Conservation (phyloP, 2,797 vertebrate species). For the Agapornis canus region DNA sequence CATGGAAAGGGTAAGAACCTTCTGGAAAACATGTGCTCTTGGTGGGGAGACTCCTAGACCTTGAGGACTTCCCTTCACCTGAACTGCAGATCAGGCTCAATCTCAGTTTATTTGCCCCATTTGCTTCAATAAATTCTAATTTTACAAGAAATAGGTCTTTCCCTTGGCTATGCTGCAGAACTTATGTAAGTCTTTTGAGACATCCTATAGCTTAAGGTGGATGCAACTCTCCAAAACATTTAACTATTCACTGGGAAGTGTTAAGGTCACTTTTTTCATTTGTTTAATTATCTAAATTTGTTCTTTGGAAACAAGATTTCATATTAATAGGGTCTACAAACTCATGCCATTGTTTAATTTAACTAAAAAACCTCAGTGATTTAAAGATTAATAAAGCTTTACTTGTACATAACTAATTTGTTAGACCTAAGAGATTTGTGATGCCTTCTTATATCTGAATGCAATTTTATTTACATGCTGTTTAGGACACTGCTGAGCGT, state of each 20-base stretch:
- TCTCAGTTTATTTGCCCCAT: not conserved
- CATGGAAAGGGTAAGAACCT: not conserved
- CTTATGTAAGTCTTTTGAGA: not conserved
- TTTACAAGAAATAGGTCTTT: not conserved
- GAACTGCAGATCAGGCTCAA: not conserved
- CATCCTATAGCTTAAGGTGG: not conserved
- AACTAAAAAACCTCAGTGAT: not conserved
- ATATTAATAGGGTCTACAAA: not conserved
- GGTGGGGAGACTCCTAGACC: too few relatives aligned
- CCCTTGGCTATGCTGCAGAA: not conserved
- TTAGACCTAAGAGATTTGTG: not conserved
- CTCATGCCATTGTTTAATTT: not conserved
- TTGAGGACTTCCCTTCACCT: not conserved
- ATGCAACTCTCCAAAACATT: not conserved
- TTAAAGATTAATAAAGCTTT: not conserved
- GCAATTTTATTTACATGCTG: not conserved
- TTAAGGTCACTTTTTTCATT: not conserved
- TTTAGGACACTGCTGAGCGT: not conserved
- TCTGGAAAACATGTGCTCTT: not conserved
- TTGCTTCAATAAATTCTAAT: not conserved
- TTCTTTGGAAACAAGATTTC: not conserved
- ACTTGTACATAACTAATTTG: not conserved
- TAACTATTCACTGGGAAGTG: not conserved
- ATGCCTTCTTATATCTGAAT: not conserved
- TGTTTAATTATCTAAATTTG: rapidly evolving